These are phyloP conservation scores for Mola mola DNA, from an alignment of 2,113 vertebrate species.

Conservation along the genomic window DNA sequence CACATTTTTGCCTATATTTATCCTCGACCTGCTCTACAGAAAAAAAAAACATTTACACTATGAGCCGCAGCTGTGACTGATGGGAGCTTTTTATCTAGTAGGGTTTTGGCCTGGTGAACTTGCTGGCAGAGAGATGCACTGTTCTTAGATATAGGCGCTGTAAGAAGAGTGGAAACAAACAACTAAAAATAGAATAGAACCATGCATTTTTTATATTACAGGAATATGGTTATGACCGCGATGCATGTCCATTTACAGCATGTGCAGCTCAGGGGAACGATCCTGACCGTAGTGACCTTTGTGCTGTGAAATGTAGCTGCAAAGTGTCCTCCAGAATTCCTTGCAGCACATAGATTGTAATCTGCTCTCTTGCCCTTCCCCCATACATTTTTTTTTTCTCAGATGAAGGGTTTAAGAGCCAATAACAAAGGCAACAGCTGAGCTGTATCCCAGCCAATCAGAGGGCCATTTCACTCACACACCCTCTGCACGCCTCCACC, in stretches of 20 bases:
- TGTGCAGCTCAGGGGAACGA: not conserved
- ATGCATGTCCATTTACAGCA: no score
- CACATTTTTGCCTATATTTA: not conserved
- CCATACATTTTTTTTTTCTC: not conserved
- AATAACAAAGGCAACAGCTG: conserved; percentile 29
- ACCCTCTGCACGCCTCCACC: conserved; percentile 48
- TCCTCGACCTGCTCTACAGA: not conserved
- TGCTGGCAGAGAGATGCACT: not conserved
- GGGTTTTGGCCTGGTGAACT: not conserved
- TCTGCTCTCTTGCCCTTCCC: not conserved
- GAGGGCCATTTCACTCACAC: conserved; percentile 46
- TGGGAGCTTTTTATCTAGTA: not conserved
- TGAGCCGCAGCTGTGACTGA: not conserved
- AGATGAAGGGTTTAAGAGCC: not conserved
- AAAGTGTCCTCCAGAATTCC: not conserved
- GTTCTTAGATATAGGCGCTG: not conserved
- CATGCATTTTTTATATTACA: no score
- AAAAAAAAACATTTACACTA: conserved; percentile 10
- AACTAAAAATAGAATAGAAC: no score
- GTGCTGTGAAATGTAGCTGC: conserved; percentile 3
- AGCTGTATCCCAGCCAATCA: conserved; percentile 61
- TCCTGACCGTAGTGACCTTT: not conserved
- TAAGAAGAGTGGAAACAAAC: no score
- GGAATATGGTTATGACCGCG: no score
- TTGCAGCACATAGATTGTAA: not conserved